Evolutionary conservation across 2,113 vertebrate species (phyloP).

Genomic region (Haliaeetus leucogaster): DNA sequence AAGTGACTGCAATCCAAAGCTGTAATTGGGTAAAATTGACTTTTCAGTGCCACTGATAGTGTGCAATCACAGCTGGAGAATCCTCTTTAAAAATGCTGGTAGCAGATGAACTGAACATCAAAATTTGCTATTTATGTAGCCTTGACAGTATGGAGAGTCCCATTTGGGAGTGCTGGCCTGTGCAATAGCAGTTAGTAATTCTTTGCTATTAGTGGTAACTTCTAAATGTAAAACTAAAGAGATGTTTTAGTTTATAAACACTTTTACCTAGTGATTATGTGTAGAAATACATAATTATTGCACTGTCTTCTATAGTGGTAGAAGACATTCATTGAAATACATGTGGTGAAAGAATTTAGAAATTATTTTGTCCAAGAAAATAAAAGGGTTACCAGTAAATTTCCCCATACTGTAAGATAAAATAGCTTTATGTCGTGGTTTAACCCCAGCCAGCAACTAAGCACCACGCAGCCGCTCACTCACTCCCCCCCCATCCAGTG

Average conservation of each 20-base stretch:
- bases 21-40: neutral
- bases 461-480: too few species aligned
- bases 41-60: neutral
- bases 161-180: neutral
- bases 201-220: neutral
- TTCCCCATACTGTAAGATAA: conserved; percentile 2
- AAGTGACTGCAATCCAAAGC: neutral
- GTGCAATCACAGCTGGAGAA: neutral
- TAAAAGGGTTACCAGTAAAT: conserved; percentile 40
- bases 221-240: neutral
- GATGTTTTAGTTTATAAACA: neutral
- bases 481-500: too few species aligned
- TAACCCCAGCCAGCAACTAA: too few species aligned
- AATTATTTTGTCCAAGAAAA: neutral
- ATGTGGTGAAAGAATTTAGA: neutral
- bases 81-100: neutral
- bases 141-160: neutral
- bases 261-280: neutral
- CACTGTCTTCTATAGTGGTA: neutral
- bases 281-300: neutral
- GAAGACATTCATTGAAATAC: neutral
- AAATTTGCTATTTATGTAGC: neutral
- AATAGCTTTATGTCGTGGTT: too few species aligned
- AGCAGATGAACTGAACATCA: neutral
- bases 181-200: neutral